phyloP scores from a whole-genome alignment of 2,113 vertebrate species.

The Cyphotilapia sp. region DNA sequence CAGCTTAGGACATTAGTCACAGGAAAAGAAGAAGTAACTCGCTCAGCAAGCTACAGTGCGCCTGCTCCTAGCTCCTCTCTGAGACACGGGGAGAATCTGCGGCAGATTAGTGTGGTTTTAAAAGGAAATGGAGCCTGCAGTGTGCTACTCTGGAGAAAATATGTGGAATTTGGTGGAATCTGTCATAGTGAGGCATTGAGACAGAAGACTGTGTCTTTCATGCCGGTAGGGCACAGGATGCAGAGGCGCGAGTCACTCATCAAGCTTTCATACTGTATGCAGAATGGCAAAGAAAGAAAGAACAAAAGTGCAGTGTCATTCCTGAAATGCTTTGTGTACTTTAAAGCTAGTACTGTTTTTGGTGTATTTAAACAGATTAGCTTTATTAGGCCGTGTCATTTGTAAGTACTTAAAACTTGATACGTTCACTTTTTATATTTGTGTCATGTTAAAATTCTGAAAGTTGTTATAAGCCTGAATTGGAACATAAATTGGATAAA shows the following conservation, averaged over 20 bases:
- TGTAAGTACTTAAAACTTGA: background rate
- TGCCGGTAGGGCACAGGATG: background rate
- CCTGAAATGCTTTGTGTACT: background rate
- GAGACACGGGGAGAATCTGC: background rate
- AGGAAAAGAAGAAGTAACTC: constrained; percentile 14
- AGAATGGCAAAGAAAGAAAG: background rate
- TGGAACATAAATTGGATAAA: background rate
- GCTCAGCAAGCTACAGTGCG: background rate
- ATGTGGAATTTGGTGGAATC: background rate
- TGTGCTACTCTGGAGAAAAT: background rate
- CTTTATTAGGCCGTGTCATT: background rate
- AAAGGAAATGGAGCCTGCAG: background rate
- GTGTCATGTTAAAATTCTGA: background rate
- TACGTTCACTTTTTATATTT: background rate
- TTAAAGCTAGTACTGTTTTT: background rate
- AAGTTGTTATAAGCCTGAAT: background rate
- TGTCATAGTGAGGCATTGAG: background rate
- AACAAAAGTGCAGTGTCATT: background rate
- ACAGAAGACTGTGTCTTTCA: background rate
- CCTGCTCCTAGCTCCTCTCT: background rate
- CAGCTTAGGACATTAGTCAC: constrained; percentile 53
- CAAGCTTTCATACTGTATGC: background rate
- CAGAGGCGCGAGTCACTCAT: background rate
- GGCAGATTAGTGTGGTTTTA: background rate
- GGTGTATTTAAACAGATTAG: background rate